These are phyloP conservation scores for Chouioia cunea DNA, from an alignment of 2,888 invertebrate genomes.

Conservation along the genomic window DNA sequence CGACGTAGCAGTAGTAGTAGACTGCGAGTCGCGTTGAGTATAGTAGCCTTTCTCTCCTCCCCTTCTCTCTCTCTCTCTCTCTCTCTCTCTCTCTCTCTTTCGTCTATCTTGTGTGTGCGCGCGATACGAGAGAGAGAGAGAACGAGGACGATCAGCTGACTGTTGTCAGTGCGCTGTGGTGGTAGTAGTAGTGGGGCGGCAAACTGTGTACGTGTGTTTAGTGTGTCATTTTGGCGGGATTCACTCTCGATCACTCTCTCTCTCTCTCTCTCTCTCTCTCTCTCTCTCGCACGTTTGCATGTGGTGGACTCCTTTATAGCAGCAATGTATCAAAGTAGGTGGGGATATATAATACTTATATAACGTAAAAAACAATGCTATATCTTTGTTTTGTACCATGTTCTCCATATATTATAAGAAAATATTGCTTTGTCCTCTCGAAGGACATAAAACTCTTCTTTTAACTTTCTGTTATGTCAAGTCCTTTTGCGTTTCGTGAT, in stretches of 20 bases:
- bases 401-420: no score
- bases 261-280: constrained; percentile 12
- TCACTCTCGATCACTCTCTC: constrained; percentile 12
- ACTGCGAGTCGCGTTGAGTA: constrained; percentile 67
- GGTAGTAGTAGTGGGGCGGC: no score
- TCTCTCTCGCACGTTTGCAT: background rate
- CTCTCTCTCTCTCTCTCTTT: constrained; percentile 45
- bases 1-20: constrained; percentile 55
- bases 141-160: constrained; percentile 65
- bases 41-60: constrained; percentile 42
- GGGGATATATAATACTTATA: no score
- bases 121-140: constrained; percentile 21
- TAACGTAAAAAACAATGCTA: no score
- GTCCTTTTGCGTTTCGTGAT: no score
- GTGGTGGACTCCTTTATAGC: no score
- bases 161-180: constrained; percentile 41
- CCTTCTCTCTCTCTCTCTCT: constrained; percentile 51
- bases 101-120: constrained; percentile 44
- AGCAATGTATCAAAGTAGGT: no score
- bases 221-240: constrained; percentile 24
- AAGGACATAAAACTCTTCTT: no score
- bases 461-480: no score
- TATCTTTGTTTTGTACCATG: no score
- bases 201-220: background rate
- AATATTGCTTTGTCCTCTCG: no score